phyloP scores from a whole-genome alignment of 2,888 invertebrate genomes.

The Aphelenchoides bicaudatus region DNA sequence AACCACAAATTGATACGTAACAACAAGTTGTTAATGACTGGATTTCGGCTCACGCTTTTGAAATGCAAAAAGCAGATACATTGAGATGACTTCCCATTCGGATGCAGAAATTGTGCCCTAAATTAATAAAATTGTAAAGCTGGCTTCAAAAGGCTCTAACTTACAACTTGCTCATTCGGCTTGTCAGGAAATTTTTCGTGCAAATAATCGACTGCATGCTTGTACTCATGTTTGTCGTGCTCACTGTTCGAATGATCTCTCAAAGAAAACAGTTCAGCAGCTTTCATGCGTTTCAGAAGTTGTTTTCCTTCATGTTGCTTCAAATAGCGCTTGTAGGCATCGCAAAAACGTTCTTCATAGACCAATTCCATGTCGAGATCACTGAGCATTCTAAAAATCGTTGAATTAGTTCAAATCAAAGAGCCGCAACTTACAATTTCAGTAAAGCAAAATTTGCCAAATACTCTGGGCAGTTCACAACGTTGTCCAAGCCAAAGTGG shows the following conservation, averaged over 20 bases:
- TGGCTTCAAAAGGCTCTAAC: conserved; percentile 13
- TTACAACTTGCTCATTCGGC: conserved; percentile 10
- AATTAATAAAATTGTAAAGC: conserved; percentile 14
- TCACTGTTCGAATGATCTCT: conserved; percentile 18
- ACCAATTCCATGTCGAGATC: conserved; percentile 58
- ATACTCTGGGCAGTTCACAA: conserved; percentile 97
- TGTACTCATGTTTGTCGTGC: conserved; percentile 35
- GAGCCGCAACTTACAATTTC: conserved; percentile 40
- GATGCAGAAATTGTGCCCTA: conserved; percentile 56
- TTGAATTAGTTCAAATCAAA: conserved; percentile 15
- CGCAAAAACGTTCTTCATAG: conserved; percentile 41
- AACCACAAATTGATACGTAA: too few species aligned
- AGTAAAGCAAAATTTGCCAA: conserved; percentile 79
- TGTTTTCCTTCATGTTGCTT: conserved; percentile 23
- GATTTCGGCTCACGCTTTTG: conserved; percentile 26
- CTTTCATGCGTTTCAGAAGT: conserved; percentile 45
- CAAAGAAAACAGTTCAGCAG: conserved; percentile 51
- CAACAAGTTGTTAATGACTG: too few species aligned
- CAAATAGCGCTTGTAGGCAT: conserved; percentile 26
- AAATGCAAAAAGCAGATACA: conserved; percentile 59
- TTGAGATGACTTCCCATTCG: conserved; percentile 59
- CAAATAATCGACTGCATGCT: conserved; percentile 31
- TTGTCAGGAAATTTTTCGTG: conserved; percentile 17
- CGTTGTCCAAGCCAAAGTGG: conserved; percentile 88
- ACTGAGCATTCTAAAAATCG: conserved; percentile 45